phyloP scores from a whole-genome alignment of 2,888 invertebrate genomes.

The Spodoptera exigua region DNA sequence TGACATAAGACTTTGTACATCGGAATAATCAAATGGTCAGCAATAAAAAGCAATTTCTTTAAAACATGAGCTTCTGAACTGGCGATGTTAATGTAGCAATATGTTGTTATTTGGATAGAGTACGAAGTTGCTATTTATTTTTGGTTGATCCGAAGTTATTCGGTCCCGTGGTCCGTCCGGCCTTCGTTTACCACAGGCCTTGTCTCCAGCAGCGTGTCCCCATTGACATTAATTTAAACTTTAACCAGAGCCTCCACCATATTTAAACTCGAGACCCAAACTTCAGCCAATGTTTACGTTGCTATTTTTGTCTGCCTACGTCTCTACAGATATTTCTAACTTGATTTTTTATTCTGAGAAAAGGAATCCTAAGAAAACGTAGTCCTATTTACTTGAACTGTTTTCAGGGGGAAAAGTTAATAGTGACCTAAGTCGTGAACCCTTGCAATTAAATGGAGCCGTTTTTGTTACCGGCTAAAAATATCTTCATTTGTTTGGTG shows the following conservation, averaged over 20 bases:
- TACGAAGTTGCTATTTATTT: not conserved
- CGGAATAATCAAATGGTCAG: no score
- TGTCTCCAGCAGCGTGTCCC: constrained; percentile 10
- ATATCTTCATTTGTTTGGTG: no score
- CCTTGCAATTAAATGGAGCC: no score
- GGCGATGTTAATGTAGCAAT: no score
- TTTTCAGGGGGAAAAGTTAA: no score
- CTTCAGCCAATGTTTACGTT: constrained; percentile 5
- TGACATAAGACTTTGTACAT: no score
- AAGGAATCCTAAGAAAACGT: not conserved
- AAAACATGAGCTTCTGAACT: no score
- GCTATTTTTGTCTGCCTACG: constrained; percentile 7
- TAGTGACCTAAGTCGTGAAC: no score
- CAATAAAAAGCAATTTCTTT: no score
- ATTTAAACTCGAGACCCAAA: constrained; percentile 11
- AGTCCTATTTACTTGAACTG: no score
- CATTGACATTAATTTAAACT: constrained; percentile 37
- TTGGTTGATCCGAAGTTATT: not conserved
- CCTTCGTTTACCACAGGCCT: constrained; percentile 25
- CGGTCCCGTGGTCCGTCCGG: not conserved
- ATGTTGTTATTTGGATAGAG: no score
- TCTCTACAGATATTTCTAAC: not conserved
- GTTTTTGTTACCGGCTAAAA: no score
- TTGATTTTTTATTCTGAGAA: constrained; percentile 2
- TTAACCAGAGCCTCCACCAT: constrained; percentile 33